Evolutionary conservation across 2,888 invertebrate species (phyloP), one percentile per base, ranked within the genome.

Genomic region (Phalera bucephala): DNA sequence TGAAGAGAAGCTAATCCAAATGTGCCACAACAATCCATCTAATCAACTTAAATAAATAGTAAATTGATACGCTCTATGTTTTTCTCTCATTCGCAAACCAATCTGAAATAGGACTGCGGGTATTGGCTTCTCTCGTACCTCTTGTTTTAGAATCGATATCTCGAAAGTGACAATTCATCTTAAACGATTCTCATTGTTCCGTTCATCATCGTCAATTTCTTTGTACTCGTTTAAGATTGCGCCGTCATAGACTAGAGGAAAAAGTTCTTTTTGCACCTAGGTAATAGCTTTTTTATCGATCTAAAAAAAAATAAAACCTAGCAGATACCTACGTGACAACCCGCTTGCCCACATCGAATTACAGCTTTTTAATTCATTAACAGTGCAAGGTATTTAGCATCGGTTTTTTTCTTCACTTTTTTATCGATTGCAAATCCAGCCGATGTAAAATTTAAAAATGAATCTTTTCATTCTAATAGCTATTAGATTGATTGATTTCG

Each of bases 201-300:
- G 37, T 37, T 39, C 32, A 40, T 37, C 36, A 46, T 26, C 23
- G 15, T 28, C 33, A 40, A 37, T 17, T 25, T 30, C 43, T 45
- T 50, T 45, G 41, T 38, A 45, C 38, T 51, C 41, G 20, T 40
- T 27, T 26, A 45, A 11, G 2, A 27, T 32, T 19, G 9, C 38
- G 10, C 25, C 39, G 36, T 30, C 34, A 20, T 33, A 29, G 33
- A 38, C 37, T 33, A 33, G 29, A 34, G 31, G 23, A 46, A 41
- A 42, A 47, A 40, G 21, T 36, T 41, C 27, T 50, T 54, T 54
- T 55, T 52, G 35, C 45, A 45, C 21, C 37, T 40, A 44, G 40
- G 45, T 55, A 57, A 57, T 54, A 48, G 55, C 33, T 52, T 64
- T 64, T 59, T 64, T 64, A 36, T 14, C 9, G 3, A 5, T 5